Conservation (phyloP, 2,797 vertebrate species). For the Macropus fuliginosus region DNA sequence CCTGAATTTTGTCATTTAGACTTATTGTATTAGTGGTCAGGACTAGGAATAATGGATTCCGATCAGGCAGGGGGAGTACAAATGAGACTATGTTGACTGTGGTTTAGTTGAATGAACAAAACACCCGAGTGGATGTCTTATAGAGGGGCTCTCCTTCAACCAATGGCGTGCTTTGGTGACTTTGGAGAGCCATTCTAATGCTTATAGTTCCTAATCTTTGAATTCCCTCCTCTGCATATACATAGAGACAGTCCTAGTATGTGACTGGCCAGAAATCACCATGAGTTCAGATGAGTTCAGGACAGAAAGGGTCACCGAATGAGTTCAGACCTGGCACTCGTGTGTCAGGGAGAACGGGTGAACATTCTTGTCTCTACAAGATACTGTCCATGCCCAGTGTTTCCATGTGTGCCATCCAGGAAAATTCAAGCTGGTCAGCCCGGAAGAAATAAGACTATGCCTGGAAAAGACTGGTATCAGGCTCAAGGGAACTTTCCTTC, state of each 20-base stretch:
- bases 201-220: background rate
- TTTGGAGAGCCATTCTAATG: background rate
- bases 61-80: background rate
- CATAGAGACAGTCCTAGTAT: background rate
- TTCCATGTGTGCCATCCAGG: background rate
- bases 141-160: background rate
- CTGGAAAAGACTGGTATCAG: background rate
- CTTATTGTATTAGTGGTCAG: background rate
- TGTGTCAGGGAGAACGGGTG: background rate
- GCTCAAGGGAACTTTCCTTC: background rate
- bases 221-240: background rate
- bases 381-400: background rate
- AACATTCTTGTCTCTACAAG: background rate
- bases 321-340: background rate
- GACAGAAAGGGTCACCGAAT: background rate
- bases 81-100: background rate
- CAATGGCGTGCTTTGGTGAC: background rate
- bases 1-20: background rate
- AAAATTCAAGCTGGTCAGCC: background rate
- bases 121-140: background rate
- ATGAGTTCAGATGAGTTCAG: background rate
- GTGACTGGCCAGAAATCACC: background rate
- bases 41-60: background rate
- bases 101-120: background rate
- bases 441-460: background rate